Base-by-base conservation (phyloP, 2,888 invertebrate species). In the Metellina segmentata region DNA sequence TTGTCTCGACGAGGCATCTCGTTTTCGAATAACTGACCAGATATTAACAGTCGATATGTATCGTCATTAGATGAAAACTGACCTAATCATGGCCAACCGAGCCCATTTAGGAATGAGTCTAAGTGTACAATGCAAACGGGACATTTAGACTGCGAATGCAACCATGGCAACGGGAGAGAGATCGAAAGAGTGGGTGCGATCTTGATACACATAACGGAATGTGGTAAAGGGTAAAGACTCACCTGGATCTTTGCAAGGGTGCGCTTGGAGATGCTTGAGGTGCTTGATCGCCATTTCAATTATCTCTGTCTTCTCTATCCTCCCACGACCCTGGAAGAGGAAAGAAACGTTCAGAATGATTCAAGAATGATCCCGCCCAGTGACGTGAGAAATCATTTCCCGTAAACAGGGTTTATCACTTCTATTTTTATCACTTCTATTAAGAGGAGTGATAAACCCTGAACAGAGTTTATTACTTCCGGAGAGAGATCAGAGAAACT, bases 271-370 rank as follows among this genome's bases (percentile, higher is more conserved):
- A 95, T 97, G 97, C 94, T 98, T 98, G 95, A 99, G 97, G 94
- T 99, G 98, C 90, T 98, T 97, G 93, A 98, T 99, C 74, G 99
- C 98, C 98, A 99, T 98, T 95, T 99, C 99, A 91, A 99, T 98
- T 93, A 99, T 99, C 96, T 99, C 99, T 0, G 99, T 99, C 95
- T 99, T 99, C 95, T 99, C 99, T 81, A 99, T 98, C 74, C 99
- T 96, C 19, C 99, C 99, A 87, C 99, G 96, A 8, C 98, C 98
- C 95, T 95, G 94, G 91, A 81, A 88, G 16, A 9, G 85, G 34
- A 70, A 88, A 70, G 34, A 34, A 34, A 34, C 1, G 34, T 34
- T 34, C 34, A 34, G 34, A 34, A 34, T 34, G 34, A 34, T 34
- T 34, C 34, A 34, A 4, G 34, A 34, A 4, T 34, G 34, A 34